Conservation (phyloP, 2,113 vertebrate genomes). For the Dasyornis broadbenti region DNA sequence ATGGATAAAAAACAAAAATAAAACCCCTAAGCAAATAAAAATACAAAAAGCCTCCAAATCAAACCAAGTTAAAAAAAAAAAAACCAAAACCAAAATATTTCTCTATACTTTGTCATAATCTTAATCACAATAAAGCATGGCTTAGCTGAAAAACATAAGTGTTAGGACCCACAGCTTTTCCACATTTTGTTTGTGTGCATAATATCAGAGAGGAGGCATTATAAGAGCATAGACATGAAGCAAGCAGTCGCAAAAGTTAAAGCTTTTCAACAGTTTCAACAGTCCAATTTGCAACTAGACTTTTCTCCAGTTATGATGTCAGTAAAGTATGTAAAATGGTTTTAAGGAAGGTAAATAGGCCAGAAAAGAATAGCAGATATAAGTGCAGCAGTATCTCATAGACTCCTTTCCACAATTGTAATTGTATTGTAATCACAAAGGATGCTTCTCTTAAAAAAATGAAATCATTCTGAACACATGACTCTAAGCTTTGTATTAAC, state of each 20-base stretch:
- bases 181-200: neutral
- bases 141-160: neutral
- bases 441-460: neutral
- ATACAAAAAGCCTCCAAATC: rapidly evolving
- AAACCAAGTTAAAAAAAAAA: neutral
- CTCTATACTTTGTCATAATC: neutral
- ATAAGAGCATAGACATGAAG: neutral
- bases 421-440: neutral
- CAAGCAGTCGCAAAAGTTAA: neutral
- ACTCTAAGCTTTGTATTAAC: neutral
- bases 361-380: neutral
- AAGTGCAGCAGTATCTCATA: neutral
- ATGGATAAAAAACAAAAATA: neutral
- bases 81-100: neutral
- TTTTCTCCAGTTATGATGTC: neutral
- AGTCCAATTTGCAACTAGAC: too few species aligned
- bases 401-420: neutral
- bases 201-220: neutral
- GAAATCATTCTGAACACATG: neutral
- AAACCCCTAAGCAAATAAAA: neutral
- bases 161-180: neutral
- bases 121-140: neutral
- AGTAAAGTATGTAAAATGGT: neutral
- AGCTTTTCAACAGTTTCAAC: neutral
- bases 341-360: neutral